Evolutionary conservation across 1,140 invertebrate genomes (phyloP), one percentile per base, ranked within the genome.

Genomic region (Lamellibrachia luymesi): DNA sequence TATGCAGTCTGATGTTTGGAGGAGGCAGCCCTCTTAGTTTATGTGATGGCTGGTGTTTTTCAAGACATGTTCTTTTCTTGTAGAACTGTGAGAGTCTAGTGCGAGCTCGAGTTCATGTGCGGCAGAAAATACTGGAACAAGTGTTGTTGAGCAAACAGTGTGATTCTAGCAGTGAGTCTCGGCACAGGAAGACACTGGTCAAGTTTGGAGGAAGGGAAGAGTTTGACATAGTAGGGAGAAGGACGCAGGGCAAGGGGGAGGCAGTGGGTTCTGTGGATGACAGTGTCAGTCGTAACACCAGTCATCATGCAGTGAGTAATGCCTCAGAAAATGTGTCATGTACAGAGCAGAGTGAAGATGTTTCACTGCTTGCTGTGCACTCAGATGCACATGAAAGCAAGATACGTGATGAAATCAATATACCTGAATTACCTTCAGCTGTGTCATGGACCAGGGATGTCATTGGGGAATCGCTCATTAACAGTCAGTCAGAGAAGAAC

Each of bases 61-160:
- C 50, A 50, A 8, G 27, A 50, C 22, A 5, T 25, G 22, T 64
- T 93, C 50, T 56, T 90, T 90, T 90, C 92, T 50, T 50, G 50
- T 90, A 49, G 17, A 90, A 90, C 90, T 50, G 51, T 80, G 92
- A 91, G 13, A 92, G 94, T 92, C 91, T 94, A 90, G 80, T 93
- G 2, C 93, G 93, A 52, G 94, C 93, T 6, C 94, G 93, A 64
- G 93, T 91, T 5, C 93, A 95, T 94, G 95, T 95, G 56, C 93
- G 94, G 93, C 92, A 94, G 51, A 94, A 93, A 90, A 89, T 95
- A 51, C n/a, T 90, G 80, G 94, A 95, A 52, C 94, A 94, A 91
- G 93, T 91, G 13, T 38, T 90, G 17, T 51, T 94, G 50, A 27
- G 50, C n/a, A 91, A 64, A 91, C 13, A 80, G 64, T 17, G 13